phyloP scores from a whole-genome alignment of 2,888 invertebrate genomes.

The Drosophila vallismaia region DNA sequence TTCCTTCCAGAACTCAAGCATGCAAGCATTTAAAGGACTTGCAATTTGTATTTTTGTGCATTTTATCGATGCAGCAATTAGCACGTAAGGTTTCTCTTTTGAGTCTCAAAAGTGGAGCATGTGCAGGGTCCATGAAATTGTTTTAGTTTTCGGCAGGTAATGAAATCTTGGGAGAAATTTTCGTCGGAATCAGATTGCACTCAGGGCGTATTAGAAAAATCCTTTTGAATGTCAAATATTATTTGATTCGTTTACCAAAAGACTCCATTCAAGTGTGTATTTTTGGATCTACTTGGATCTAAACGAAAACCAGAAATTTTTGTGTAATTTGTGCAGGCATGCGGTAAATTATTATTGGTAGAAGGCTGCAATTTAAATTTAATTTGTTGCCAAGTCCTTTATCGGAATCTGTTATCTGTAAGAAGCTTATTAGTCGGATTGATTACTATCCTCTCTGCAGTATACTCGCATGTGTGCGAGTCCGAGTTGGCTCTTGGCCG shows the following conservation, averaged over 20 bases:
- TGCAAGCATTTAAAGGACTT: constrained; percentile 2
- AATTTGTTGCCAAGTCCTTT: background rate
- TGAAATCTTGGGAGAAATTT: background rate
- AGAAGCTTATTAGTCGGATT: background rate
- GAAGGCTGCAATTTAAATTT: background rate
- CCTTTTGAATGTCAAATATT: background rate
- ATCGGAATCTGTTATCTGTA: too few species aligned
- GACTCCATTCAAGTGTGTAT: background rate
- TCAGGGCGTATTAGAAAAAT: background rate
- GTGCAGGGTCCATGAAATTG: background rate
- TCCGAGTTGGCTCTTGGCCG: constrained; percentile 57
- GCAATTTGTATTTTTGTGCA: constrained; percentile 32
- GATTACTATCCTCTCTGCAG: too few species aligned
- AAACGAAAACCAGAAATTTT: background rate
- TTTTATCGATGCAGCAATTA: constrained; percentile 62
- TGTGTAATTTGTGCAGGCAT: background rate
- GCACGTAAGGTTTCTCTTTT: constrained; percentile 10
- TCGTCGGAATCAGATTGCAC: background rate
- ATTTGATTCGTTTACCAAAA: background rate
- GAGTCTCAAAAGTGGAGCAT: background rate
- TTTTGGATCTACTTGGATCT: background rate
- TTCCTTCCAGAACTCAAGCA: constrained; percentile 6
- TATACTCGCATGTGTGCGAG: constrained; percentile 11
- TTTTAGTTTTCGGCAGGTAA: background rate
- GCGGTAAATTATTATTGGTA: background rate